Evolutionary conservation across 2,888 invertebrate genomes (phyloP).

Genomic region (Heteropelma amictum): DNA sequence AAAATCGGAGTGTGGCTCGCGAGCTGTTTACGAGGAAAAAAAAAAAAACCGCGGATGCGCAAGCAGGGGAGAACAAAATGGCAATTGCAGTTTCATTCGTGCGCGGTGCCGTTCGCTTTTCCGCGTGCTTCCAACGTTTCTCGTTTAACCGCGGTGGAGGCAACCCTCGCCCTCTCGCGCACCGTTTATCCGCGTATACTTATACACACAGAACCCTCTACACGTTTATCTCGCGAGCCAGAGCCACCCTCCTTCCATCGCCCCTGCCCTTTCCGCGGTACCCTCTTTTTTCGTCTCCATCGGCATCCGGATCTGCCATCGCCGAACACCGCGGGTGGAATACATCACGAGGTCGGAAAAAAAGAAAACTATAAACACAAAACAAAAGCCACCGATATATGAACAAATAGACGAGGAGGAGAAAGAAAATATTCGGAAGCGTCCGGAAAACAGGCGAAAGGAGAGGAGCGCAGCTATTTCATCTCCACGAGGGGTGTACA

Average conservation of each 20-base stretch:
- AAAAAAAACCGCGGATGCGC: slow-evolving; percentile 49
- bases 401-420: slow-evolving; percentile 43
- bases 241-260: slow-evolving; percentile 53
- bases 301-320: slow-evolving; percentile 48
- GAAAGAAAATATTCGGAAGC: neutral
- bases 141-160: slow-evolving; percentile 36
- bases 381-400: slow-evolving; percentile 66
- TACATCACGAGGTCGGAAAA: slow-evolving; percentile 69
- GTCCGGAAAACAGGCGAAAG: slow-evolving; percentile 43
- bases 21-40: slow-evolving; percentile 38
- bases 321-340: slow-evolving; percentile 58
- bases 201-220: slow-evolving; percentile 1
- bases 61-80: slow-evolving; percentile 72
- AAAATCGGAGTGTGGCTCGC: slow-evolving; percentile 65
- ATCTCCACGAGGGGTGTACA: slow-evolving; percentile 69
- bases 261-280: slow-evolving; percentile 42
- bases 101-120: slow-evolving; percentile 52
- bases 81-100: slow-evolving; percentile 74
- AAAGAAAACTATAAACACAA: slow-evolving; percentile 73
- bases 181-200: slow-evolving; percentile 36
- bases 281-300: slow-evolving; percentile 42
- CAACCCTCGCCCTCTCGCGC: slow-evolving; percentile 56
- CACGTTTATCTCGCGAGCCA: slow-evolving; percentile 49
- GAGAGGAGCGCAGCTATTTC: slow-evolving; percentile 68
- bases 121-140: slow-evolving; percentile 35